phyloP scores from a whole-genome alignment of 2,888 invertebrate genomes.

The Eulithis prunata region DNA sequence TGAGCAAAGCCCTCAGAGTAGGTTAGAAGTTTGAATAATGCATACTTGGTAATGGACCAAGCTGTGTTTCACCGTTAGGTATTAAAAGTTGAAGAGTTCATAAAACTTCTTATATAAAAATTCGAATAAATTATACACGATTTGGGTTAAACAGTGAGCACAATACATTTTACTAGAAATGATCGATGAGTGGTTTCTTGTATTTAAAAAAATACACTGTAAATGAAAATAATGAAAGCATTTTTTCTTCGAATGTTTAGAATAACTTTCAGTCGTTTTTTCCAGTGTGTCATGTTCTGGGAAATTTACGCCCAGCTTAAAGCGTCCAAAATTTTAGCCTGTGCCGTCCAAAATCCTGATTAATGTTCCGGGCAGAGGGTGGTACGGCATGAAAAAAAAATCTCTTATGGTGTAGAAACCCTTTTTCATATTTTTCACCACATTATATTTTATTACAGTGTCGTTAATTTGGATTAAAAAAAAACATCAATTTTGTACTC shows the following conservation, averaged over 20 bases:
- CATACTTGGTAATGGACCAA: constrained; percentile 49
- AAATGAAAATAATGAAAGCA: constrained; percentile 2
- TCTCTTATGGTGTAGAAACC: constrained; percentile 53
- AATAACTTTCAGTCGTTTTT: constrained; percentile 69
- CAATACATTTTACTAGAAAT: neutral
- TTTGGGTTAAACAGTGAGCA: neutral
- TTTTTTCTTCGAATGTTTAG: constrained; percentile 52
- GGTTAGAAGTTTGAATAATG: constrained; percentile 57
- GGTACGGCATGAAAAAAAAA: constrained; percentile 66
- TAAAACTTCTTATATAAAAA: constrained; percentile 37
- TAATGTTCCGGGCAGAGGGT: constrained; percentile 79
- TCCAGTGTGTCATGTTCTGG: constrained; percentile 77
- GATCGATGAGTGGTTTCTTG: neutral
- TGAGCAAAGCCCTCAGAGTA: constrained; percentile 47
- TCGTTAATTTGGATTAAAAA: constrained; percentile 24
- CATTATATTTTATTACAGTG: constrained; percentile 55
- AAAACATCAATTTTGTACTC: neutral
- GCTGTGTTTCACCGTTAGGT: constrained; percentile 37
- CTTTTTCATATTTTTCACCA: constrained; percentile 63
- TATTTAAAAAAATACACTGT: neutral
- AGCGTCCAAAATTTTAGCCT: constrained; percentile 85
- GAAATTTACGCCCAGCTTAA: constrained; percentile 83
- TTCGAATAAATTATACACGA: constrained; percentile 42
- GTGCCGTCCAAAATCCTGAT: constrained; percentile 88
- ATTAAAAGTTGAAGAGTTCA: constrained; percentile 34